phyloP scores from a whole-genome alignment of 2,113 vertebrate genomes.

The Maylandia zebra region DNA sequence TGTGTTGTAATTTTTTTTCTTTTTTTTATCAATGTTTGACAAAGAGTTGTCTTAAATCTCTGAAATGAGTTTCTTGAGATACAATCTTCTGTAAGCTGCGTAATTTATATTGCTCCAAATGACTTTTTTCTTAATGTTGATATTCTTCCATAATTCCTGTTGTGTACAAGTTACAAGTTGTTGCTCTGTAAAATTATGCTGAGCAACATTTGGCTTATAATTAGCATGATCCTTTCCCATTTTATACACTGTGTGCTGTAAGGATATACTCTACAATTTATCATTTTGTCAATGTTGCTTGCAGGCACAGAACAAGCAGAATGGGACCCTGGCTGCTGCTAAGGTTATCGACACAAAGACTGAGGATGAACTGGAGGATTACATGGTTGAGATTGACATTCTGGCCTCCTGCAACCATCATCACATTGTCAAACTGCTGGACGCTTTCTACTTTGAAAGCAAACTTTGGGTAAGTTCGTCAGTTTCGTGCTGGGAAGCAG shows the following conservation, averaged over 20 bases:
- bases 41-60: background rate
- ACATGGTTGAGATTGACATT: slow-evolving; percentile 99
- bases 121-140: background rate
- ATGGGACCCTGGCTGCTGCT: slow-evolving; percentile 88
- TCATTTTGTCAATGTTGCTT: background rate
- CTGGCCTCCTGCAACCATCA: slow-evolving; percentile 94
- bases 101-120: background rate
- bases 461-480: slow-evolving; percentile 89
- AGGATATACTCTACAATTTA: background rate
- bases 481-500: background rate
- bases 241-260: background rate
- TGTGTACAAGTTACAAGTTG: background rate
- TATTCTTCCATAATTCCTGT: background rate
- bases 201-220: background rate
- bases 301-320: slow-evolving; percentile 95
- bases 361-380: slow-evolving; percentile 97
- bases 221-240: background rate
- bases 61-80: background rate
- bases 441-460: slow-evolving; percentile 95
- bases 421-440: slow-evolving; percentile 94
- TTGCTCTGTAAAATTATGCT: background rate
- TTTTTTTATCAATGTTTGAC: slow-evolving; percentile 10
- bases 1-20: background rate
- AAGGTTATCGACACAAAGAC: slow-evolving; percentile 99
- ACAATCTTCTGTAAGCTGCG: background rate